Evolutionary conservation across 2,113 vertebrate species (phyloP).

Genomic region (Choloepus hoffmanni): DNA sequence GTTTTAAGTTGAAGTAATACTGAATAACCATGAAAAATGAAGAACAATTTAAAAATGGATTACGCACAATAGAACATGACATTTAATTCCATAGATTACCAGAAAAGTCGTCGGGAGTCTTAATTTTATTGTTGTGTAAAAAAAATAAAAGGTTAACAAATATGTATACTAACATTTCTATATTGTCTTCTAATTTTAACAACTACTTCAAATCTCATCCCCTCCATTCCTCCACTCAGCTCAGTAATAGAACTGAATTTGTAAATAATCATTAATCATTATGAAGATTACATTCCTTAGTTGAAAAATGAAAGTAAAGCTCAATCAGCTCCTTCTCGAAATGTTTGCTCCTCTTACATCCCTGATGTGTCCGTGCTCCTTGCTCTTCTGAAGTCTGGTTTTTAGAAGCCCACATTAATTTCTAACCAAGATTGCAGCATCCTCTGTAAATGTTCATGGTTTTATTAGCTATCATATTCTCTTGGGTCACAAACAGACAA

Average conservation of each 20-base stretch:
- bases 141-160: not conserved
- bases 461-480: constrained; percentile 56
- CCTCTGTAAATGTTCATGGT: constrained; percentile 41
- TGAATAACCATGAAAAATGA: constrained; percentile 33
- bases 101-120: constrained; percentile 38
- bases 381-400: constrained; percentile 37
- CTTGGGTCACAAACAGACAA: constrained; percentile 57
- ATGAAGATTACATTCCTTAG: constrained; percentile 77
- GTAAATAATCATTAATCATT: constrained; percentile 77
- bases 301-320: constrained; percentile 81
- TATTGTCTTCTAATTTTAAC: constrained; percentile 8
- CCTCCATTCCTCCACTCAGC: constrained; percentile 54
- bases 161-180: not conserved
- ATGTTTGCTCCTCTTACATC: not conserved
- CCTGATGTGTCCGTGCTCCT: not conserved
- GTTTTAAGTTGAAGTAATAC: constrained; percentile 15
- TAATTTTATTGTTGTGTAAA: constrained; percentile 30
- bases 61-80: not conserved
- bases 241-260: constrained; percentile 67
- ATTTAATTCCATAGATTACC: constrained; percentile 23
- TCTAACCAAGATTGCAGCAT: constrained; percentile 34
- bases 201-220: not conserved
- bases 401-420: constrained; percentile 57
- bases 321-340: constrained; percentile 75
- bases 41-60: constrained; percentile 13